These are phyloP conservation scores for Ischnus inquisitorius DNA, from an alignment of 2,888 invertebrate genomes.

Conservation along the genomic window DNA sequence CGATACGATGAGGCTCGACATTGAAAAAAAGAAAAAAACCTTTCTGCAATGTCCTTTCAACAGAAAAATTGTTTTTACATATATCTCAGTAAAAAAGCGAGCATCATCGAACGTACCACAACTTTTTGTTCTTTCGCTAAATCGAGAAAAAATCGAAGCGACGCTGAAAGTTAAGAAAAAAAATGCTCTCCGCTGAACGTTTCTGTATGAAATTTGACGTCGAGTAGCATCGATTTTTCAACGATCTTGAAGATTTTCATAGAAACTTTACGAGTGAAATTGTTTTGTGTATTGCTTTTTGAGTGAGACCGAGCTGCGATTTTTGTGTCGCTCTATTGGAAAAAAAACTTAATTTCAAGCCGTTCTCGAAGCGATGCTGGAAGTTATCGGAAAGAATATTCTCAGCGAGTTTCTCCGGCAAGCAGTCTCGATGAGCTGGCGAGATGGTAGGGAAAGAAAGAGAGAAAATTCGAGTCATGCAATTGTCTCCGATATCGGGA, in stretches of 20 bases:
- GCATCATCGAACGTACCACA: not conserved
- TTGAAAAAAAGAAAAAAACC: not conserved
- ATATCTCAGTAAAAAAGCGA: not conserved
- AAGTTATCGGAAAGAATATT: too few species aligned
- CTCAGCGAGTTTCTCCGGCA: conserved; percentile 3
- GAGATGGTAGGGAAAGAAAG: conserved; percentile 16
- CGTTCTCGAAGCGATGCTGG: not conserved
- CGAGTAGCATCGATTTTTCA: too few species aligned
- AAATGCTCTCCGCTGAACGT: not conserved
- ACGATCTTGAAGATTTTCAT: too few species aligned
- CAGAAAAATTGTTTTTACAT: not conserved
- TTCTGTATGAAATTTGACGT: not conserved
- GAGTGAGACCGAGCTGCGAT: too few species aligned
- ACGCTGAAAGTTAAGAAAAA: not conserved
- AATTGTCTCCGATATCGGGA: conserved; percentile 1
- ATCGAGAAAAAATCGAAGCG: conserved; percentile 2
- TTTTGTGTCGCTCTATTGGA: too few species aligned
- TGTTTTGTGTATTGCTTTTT: too few species aligned
- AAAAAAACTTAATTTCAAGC: not conserved
- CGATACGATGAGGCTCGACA: not conserved
- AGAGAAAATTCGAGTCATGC: conserved; percentile 25
- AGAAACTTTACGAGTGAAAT: too few species aligned
- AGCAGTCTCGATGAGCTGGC: conserved; percentile 11
- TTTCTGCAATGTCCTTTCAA: not conserved
- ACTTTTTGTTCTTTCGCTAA: not conserved